Conservation (phyloP, 2,113 vertebrate species). For the Coturnix japonica region DNA sequence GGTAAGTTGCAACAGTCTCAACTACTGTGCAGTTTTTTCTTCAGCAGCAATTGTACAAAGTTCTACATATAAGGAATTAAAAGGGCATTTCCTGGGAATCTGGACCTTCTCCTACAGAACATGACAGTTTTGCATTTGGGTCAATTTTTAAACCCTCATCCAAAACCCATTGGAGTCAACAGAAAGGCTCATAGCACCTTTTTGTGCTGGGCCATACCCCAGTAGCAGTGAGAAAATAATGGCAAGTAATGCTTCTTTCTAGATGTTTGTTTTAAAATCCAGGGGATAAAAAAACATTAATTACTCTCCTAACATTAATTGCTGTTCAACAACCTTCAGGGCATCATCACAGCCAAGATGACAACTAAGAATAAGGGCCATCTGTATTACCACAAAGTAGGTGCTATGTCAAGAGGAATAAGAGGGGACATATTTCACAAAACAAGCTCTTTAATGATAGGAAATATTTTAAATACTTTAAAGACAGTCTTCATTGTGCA, state of each 20-base stretch:
- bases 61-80: background rate
- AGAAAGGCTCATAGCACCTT: background rate
- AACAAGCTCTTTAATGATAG: background rate
- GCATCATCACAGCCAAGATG: background rate
- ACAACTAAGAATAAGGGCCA: background rate
- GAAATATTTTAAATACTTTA: background rate
- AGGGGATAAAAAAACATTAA: background rate
- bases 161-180: background rate
- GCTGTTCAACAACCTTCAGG: background rate
- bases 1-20: background rate
- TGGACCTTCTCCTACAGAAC: background rate
- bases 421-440: background rate
- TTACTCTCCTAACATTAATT: background rate
- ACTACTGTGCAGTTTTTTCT: background rate
- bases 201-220: background rate
- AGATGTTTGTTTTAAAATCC: background rate
- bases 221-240: background rate
- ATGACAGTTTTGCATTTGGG: background rate
- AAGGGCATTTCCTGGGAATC: background rate
- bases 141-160: background rate
- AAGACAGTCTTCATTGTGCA: background rate
- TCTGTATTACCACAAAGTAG: background rate
- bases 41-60: background rate
- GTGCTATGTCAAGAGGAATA: background rate
- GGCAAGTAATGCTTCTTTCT: background rate